Evolutionary conservation across 2,888 invertebrate species (phyloP), one percentile per base, ranked within the genome.

Genomic region (Tribolium freemani): DNA sequence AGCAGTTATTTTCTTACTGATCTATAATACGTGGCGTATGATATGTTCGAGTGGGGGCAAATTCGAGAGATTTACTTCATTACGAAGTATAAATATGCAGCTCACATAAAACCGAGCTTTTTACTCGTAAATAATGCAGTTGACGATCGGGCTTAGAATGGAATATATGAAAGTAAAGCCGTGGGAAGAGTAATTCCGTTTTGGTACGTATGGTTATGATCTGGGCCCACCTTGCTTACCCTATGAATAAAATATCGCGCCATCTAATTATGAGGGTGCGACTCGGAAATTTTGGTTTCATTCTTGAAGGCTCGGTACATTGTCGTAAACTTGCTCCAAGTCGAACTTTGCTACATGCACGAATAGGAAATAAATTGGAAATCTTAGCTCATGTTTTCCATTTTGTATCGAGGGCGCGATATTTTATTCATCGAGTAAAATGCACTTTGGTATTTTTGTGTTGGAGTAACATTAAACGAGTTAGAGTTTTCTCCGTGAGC

Each of bases 111-210:
- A 75, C 69, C 64, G 67, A 60, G 69, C 71, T 73, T 68, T 76
- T 53, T 71, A 69, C 58, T 45, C 64, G 72, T 77, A 77, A 77
- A 77, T 77, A 77, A 75, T 77, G 77, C 74, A 74, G 68, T 67
- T 57, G 71, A 69, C 74, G 77, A 77, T 77, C 75, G 71, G 71
- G 74, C 74, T 53, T 72, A 75, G 74, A 77, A 77, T 66, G 73
- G 73, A 75, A 74, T 75, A 75, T 74, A 75, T 73, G 74, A 74
- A 63, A 74, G 69, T 71, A 46, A 66, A 66, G 26, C 66, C 66
- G 30, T 30, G 38, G 63, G 30, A 51, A 63, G 63, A 13, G 60
- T 60, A 60, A 60, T 51, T 51, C 50, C 30, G 31, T 51, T 63
- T 50, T 56, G 13, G 53, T 54, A 21, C 10, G 10, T 30, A 64